Percentiles rank a stretch among this genome's conserved stretches.
phyloP scores from a whole-genome alignment of 1,140 invertebrate species.

The Holotrichia oblita region DNA sequence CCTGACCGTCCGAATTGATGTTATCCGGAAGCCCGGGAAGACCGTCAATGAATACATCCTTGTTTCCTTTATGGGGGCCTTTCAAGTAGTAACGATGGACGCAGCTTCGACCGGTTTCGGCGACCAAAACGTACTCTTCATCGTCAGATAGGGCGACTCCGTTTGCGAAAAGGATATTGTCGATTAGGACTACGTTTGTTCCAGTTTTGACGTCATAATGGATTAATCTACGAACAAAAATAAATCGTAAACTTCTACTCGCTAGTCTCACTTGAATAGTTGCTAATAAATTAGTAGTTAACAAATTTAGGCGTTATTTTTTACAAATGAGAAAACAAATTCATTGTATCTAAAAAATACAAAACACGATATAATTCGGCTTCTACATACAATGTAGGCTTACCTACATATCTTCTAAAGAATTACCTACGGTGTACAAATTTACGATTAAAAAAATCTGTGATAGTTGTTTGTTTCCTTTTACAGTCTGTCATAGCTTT shows the following conservation, averaged over 20 bases:
- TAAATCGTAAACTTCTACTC: slow-evolving; percentile 37
- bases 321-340: no score
- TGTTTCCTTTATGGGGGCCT: slow-evolving; percentile 76
- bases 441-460: no score
- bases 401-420: no score
- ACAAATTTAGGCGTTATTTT: no score
- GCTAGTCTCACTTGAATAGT: no score
- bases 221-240: slow-evolving; percentile 53
- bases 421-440: no score
- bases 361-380: no score
- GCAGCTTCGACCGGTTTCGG: slow-evolving; percentile 68
- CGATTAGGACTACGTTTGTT: slow-evolving; percentile 72
- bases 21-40: slow-evolving; percentile 87
- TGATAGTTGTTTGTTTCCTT: no score
- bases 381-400: no score
- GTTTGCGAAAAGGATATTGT: slow-evolving; percentile 81
- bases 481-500: no score
- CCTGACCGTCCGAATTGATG: slow-evolving; percentile 70
- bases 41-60: slow-evolving; percentile 79
- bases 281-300: no score
- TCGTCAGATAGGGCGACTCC: slow-evolving; percentile 80
- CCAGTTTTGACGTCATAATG: slow-evolving; percentile 72
- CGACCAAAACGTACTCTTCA: slow-evolving; percentile 77
- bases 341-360: no score
- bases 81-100: slow-evolving; percentile 77